Evolutionary conservation across 1,140 invertebrate genomes (phyloP), one percentile per base, ranked within the genome.

Genomic region (Oncopeltus fasciatus): DNA sequence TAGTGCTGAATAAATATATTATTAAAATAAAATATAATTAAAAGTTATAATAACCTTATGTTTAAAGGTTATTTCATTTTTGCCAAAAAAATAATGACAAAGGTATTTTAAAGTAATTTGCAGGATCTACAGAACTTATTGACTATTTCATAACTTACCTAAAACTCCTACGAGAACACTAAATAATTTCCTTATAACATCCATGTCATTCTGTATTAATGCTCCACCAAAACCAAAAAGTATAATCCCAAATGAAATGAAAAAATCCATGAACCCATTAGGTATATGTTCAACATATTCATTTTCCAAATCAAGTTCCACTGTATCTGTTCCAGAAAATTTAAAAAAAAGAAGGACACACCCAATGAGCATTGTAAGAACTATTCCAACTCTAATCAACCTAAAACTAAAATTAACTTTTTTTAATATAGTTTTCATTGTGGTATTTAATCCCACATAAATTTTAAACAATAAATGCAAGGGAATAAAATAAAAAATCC

Each of bases 181-280:
- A 69, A 83, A 84, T 66, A 80, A 71, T 1, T 70, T 70, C 65
- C 77, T 78, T 58, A 83, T 74, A n/a, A n/a, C n/a, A 20, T 73
- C 70, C 82, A 84, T 84, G 65, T 85, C 83, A 66, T 85, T 84
- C 68, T 85, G 83, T 33, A 86, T 82, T 8, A 81, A 80, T 0
- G 81, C 81, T 16, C 83, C 83, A 0, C 83, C 83, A 70, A 82
- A 85, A 1, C 81, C 75, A 67, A 85, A 86, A 68, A 84, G 70
- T 57, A 86, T 79, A 8, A 80, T 79, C 3, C 83, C 83, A 65
- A 82, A 81, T 0, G 81, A 76, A 2, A 84, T 66, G 67, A 82
- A 83, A 71, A 83, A 84, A 61, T 79, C 76, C 57, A 51, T 51
- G 26, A 71, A 70, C 18, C 63, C 68, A 65, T 74, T 70, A 12